A percentile compares a stretch with the other conserved stretches of the same genome.
Conservation (phyloP, 2,888 invertebrate species). For the Crioceris asparagi region DNA sequence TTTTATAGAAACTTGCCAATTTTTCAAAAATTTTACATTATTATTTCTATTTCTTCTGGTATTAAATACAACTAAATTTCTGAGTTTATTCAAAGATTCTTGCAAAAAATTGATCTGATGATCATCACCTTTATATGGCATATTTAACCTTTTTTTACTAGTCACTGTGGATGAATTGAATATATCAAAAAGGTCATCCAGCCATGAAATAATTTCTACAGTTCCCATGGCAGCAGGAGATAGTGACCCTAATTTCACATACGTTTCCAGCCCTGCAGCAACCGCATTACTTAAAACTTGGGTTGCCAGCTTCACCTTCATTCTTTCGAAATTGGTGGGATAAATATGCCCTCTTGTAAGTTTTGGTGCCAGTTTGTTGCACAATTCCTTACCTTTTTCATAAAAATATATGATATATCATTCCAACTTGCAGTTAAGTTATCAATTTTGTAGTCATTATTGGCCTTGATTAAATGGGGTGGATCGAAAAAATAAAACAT, state of each 20-base stretch:
- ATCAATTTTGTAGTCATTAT: slow-evolving; percentile 7
- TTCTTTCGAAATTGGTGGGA: slow-evolving; percentile 16
- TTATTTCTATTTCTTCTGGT: slow-evolving; percentile 15
- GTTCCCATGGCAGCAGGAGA: slow-evolving; percentile 12
- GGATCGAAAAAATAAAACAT: slow-evolving; percentile 8
- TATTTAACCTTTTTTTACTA: slow-evolving; percentile 8
- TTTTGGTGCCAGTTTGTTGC: slow-evolving; percentile 7
- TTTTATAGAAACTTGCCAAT: slow-evolving; percentile 18
- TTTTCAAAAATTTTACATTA: slow-evolving; percentile 12
- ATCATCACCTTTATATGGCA: slow-evolving; percentile 11
- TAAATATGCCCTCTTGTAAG: slow-evolving; percentile 9
- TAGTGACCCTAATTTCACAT: slow-evolving; percentile 7
- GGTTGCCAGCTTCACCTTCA: slow-evolving; percentile 18
- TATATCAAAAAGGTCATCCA: slow-evolving; percentile 22
- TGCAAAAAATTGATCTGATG: slow-evolving; percentile 15
- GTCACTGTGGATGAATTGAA: slow-evolving; percentile 15
- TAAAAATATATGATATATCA: slow-evolving; percentile 6
- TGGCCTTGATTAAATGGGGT: slow-evolving; percentile 10
- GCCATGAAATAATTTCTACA: slow-evolving; percentile 13
- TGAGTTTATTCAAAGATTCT: slow-evolving; percentile 13
- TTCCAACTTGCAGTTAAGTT: slow-evolving; percentile 1
- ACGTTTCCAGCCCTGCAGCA: slow-evolving; percentile 16
- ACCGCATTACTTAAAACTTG: slow-evolving; percentile 20
- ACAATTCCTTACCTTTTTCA: slow-evolving; percentile 7
- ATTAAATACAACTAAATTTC: slow-evolving; percentile 12